Base-by-base conservation (phyloP, 1,140 invertebrate species). In the Achatina immaculata region DNA sequence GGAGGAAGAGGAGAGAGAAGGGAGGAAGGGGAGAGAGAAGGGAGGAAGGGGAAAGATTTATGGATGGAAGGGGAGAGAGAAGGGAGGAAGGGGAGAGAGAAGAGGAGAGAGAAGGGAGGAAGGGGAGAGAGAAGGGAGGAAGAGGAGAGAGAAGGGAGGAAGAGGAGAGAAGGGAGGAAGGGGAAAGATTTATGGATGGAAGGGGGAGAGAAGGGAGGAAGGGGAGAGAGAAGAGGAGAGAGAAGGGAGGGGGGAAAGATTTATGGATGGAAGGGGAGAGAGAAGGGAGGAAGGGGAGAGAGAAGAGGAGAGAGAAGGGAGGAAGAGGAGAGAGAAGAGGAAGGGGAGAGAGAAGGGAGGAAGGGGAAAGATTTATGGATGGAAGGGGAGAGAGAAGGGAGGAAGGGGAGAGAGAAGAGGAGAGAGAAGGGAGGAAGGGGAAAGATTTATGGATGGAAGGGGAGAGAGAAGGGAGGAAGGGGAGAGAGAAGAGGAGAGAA, bases 381-480 rank as follows among this genome's bases (percentile, higher is more conserved):
- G n/a, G n/a, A n/a, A 3, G n/a, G 55, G 4, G 55, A 14, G 55
- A 58, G 55, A 58, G 55, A 58, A 3, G 38, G 38, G 9, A n/a
- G 36, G 19, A 65, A 14, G 24, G 72, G 16, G 34, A 31, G 9
- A 51, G 51, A 76, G 74, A 76, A 34, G 55, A 24, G 31, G 74
- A 42, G 45, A 76, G 74, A 55, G 28, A 76, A n/a, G n/a, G 55
- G n/a, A 24, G n/a, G 21, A 58, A 3, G n/a, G 55, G 24, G 9
- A 58, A 24, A 58, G 55, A 58, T 11, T 21, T 11, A 58, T 4
- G n/a, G 55, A 58, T 4, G n/a, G 55, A 58, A 24, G n/a, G 55
- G 36, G 74, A 76, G 51, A 76, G n/a, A 76, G 40, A 69, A 16
- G 24, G 74, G 38, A 24, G 38, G 74, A 76, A 48, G 38, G 74